A percentile compares a stretch with the other conserved stretches of the same genome.
Evolutionary conservation across 2,888 invertebrate genomes (phyloP).

Genomic region (Limnephilus lunatus): DNA sequence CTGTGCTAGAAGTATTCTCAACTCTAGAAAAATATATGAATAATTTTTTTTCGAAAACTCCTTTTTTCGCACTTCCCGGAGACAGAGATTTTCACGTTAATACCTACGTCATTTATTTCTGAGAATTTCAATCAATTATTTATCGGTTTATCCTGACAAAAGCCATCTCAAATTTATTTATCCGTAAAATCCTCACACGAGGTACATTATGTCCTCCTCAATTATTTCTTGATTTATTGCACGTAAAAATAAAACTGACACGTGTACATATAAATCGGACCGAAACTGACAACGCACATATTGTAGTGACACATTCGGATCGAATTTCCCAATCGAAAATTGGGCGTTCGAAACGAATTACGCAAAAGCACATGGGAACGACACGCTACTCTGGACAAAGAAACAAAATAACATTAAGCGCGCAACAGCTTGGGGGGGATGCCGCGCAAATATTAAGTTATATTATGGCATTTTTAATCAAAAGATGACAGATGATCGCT

Average conservation of each 20-base stretch:
- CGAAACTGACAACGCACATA: neutral
- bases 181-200: neutral
- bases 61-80: neutral
- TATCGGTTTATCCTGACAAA: neutral
- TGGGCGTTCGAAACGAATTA: neutral
- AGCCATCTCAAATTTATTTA: neutral
- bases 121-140: neutral
- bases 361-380: neutral
- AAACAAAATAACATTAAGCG: slow-evolving; percentile 6
- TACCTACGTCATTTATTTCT: neutral
- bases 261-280: neutral
- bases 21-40: neutral
- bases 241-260: slow-evolving; percentile 15
- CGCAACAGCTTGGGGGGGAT: slow-evolving; percentile 1
- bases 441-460: slow-evolving; percentile 7
- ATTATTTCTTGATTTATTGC: slow-evolving; percentile 32
- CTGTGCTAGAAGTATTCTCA: too few relatives aligned
- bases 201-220: slow-evolving; percentile 8
- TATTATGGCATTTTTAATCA: neutral
- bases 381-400: slow-evolving; percentile 16
- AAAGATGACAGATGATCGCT: slow-evolving; percentile 13
- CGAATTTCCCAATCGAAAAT: neutral
- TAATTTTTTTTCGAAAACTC: neutral
- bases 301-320: slow-evolving; percentile 28
- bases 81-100: neutral